Conservation (phyloP, 2,113 vertebrate species). For the Pleuronectes platessa region DNA sequence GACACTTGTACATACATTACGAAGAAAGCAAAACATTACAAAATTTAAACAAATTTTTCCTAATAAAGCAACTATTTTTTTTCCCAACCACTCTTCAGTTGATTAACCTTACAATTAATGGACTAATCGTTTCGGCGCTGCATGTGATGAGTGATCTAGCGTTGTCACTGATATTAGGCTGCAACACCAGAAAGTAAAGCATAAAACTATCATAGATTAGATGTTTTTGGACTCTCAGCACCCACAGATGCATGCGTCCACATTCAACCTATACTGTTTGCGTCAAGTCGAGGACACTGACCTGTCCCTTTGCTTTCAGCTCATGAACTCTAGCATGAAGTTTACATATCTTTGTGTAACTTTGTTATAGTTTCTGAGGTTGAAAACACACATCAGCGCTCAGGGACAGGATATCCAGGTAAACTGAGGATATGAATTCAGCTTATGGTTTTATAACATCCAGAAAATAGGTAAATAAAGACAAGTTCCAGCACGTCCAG, state of each 20-base stretch:
- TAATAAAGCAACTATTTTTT: too few species aligned
- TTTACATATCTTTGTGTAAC: constrained; percentile 22
- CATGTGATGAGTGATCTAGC: too few species aligned
- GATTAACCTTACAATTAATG: too few species aligned
- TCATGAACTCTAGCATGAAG: constrained; percentile 2
- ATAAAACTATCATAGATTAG: neutral
- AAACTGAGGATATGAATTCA: neutral
- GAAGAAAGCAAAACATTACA: too few species aligned
- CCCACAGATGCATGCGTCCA: constrained; percentile 19
- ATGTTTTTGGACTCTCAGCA: constrained; percentile 9
- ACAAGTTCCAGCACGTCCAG: neutral
- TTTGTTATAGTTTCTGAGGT: neutral
- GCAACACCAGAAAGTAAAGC: too few species aligned
- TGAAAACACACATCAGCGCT: too few species aligned
- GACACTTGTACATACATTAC: neutral
- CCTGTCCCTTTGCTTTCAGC: constrained; percentile 36
- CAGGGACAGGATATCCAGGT: neutral
- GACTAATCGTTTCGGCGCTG: neutral
- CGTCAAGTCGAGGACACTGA: constrained; percentile 47
- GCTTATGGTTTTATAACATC: neutral
- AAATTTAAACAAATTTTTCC: too few species aligned
- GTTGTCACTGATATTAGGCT: too few species aligned
- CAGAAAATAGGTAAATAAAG: neutral
- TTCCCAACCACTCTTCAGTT: too few species aligned
- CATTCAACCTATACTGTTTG: constrained; percentile 37